A percentile compares a stretch with the other conserved stretches of the same genome.
Conservation (phyloP, 2,113 vertebrate genomes). For the Glareola pratincola region DNA sequence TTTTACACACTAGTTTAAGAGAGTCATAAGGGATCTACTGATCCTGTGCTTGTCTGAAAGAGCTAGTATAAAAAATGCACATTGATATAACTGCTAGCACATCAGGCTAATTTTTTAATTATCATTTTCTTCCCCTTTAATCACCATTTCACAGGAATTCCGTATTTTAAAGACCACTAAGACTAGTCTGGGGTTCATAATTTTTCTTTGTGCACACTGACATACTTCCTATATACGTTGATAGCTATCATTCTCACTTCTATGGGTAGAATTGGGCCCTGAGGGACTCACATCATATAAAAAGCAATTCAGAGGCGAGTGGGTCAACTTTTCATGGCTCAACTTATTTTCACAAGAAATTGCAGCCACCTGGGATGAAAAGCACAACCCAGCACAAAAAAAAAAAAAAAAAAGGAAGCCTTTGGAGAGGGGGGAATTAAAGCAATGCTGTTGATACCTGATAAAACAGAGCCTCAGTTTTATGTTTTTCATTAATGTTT, state of each 20-base stretch:
- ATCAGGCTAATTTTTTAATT: conserved; percentile 4
- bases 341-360: conserved; percentile 37
- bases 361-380: conserved; percentile 40
- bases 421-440: background rate
- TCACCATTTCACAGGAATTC: background rate
- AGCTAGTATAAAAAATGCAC: background rate
- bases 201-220: background rate
- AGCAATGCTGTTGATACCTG: background rate
- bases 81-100: background rate
- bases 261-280: background rate
- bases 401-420: background rate
- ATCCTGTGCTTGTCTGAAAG: background rate
- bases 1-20: background rate
- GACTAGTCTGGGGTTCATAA: background rate
- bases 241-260: conserved; percentile 31
- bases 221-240: background rate
- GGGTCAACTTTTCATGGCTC: conserved; percentile 36
- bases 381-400: background rate
- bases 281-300: conserved; percentile 32
- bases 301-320: conserved; percentile 38
- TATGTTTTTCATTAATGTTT: conserved; percentile 13
- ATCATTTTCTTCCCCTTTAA: background rate
- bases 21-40: background rate
- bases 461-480: background rate
- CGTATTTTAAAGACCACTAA: background rate